These are phyloP conservation scores for Myotis vivesi DNA, from an alignment of 2,797 vertebrate species.

Conservation along the genomic window DNA sequence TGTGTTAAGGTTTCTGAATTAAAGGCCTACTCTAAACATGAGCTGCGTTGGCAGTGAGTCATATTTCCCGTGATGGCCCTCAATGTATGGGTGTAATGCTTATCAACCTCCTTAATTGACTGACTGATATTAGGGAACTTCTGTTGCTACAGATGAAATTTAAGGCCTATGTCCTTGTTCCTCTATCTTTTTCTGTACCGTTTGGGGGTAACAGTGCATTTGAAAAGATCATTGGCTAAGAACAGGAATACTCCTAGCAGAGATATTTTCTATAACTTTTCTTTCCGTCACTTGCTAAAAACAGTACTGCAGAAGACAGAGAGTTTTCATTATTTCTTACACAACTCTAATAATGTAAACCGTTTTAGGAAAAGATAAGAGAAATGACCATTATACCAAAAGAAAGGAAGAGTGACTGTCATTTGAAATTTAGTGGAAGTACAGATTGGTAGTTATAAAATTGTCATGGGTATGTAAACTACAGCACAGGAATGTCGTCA, in stretches of 20 bases:
- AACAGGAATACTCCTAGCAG: not conserved
- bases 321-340: conserved; percentile 41
- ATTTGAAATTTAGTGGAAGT: not conserved
- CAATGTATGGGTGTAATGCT: not conserved
- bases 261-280: not conserved
- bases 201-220: not conserved
- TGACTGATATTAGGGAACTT: not conserved
- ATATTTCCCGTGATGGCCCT: not conserved
- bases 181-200: not conserved
- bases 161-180: not conserved
- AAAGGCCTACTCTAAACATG: not conserved
- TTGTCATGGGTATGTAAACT: not conserved
- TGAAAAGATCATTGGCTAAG: not conserved
- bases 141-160: not conserved
- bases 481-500: not conserved
- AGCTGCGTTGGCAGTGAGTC: not conserved
- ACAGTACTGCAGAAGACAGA: not conserved
- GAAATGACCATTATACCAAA: not conserved
- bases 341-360: not conserved
- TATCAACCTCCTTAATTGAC: not conserved
- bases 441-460: not conserved
- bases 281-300: conserved; percentile 31
- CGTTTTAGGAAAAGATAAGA: not conserved
- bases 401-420: not conserved
- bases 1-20: not conserved